Base-by-base conservation (phyloP, 2,797 vertebrate genomes). In the Catamblyrhynchus diadema region DNA sequence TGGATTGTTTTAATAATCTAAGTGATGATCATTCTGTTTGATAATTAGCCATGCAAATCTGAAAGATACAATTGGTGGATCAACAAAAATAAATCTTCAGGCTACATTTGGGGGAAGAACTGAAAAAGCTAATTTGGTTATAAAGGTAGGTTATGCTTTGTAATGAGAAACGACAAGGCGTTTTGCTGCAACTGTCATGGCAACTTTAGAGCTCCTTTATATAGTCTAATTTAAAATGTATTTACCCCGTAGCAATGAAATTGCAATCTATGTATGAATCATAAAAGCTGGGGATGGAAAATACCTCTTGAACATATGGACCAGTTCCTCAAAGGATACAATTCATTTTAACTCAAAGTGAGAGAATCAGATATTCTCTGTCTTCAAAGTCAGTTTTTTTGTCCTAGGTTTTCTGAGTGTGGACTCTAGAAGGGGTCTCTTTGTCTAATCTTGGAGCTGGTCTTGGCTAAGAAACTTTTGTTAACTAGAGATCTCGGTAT, bases 71-170 rank as follows among this genome's bases (percentile, higher is more conserved):
- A 83, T 54, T 88, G 90, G 54, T 75, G 39, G 54, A 90, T 93
- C 57, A 90, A 90, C 75, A 93, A 62, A 96, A 96, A 69, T 42
- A 92, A 64, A 86, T 94, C 75, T 94, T 54, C 87, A 80, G 84
- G 78, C 61, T 90, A 35, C 12, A 8, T 88, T 86, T 89, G 30
- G 44, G 35, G 41, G 19, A 88, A 95, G 48, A 65, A 42, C 89
- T 90, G 66, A 73, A 69, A 94, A 82, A 86, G 51, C 73, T 87
- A 67, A 91, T 93, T 97, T 67, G 27, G n/a, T 81, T 93, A 91
- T 95, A 95, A 96, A 88, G 92, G 81, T 90, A 90, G 64, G 61
- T 72, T 96, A 47, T 86, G 41, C 78, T 91, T 96, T 74, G 51
- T 85, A 85, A 86, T 93, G 84, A 93, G 71, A 80, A 96, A 78